Base-by-base conservation (phyloP, 2,888 invertebrate genomes). In the Auanema sp. region DNA sequence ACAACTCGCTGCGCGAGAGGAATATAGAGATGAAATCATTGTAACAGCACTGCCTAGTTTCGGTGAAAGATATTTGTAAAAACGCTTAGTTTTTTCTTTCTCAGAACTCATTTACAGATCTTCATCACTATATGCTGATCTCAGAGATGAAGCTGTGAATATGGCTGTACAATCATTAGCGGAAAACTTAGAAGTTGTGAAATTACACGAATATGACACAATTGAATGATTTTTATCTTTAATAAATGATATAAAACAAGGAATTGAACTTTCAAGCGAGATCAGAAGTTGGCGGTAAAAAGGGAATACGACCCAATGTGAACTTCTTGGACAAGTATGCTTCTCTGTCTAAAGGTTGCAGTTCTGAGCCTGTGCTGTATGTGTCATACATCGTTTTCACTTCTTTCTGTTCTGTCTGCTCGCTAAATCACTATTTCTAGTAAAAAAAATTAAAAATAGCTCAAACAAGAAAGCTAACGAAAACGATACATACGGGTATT, bases 31-130 rank as follows among this genome's bases (percentile, higher is more conserved):
- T 49, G 80, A 81, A 54, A 66, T 81, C 12, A 72, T 81, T 58
- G 80, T 81, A 8, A 81, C 81, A 12, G 79, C 77, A 1, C 64
- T 82, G 40, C 79, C 81, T 33, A 77, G 77, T 53, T 82, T 77
- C 57, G 81, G 81, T 58, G 81, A 81, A 63, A 71, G 81, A 52
- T 81, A 81, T 64, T 69, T 81, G 76, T 80, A 40, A 67, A 23
- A 52, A 43, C 16, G 1, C 14, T 12, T 24, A 18, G 8, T 12
- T 44, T n/a, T 2, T 3, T 8, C 47, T 5, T 23, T 8, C 24
- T 21, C 43, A 21, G 23, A 18, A 18, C 10, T 8, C 6, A 23
- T 24, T 55, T 66, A 43, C 55, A 79, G 78, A 41, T 77, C 81
- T 0, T 77, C 80, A 8, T 67, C 71, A 14, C 68, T 81, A 23